Base-by-base conservation (phyloP, 2,888 invertebrate species). In the Amiota mariae region DNA sequence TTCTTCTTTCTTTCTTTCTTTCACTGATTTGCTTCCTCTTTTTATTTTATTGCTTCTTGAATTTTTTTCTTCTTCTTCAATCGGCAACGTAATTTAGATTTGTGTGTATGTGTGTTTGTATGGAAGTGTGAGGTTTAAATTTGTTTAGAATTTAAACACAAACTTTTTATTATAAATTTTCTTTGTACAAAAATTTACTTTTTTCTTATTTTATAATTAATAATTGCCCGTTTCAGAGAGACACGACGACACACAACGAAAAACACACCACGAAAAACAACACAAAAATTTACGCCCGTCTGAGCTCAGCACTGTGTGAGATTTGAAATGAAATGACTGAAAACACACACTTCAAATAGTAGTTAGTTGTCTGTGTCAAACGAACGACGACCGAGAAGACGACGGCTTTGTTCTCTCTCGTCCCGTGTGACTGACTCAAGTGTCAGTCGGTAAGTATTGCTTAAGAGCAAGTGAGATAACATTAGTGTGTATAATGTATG, bases 241-340 rank as follows among this genome's bases (percentile, higher is more conserved):
- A 36, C 15, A 57, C n/a, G 73, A 79, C 68, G 78, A 80, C 57
- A 81, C 80, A 80, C 75, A 72, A 72, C 78, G 72, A 82, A 75
- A 78, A 78, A 76, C 78, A 77, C 75, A 24, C 61, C 61, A 61
- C 61, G 20, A 61, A 74, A 73, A 72, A 75, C 76, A 67, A 76
- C 76, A 79, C 80, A 80, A 76, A 80, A 75, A 75, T 76, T 77
- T 72, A 79, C 81, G 75, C 85, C 36, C 82, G 82, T 77, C 77
- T 80, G 81, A 84, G 54, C 66, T 72, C 75, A 76, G 73, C 76
- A 72, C 76, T 67, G 78, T 78, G 76, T 79, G 85, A 84, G 82
- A 79, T 81, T 81, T 80, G 82, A 81, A 87, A 85, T 87, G 82
- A 83, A 78, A 82, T 81, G 78, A 76, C 82, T 81, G 78, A 79